phyloP scores from a whole-genome alignment of 2,888 invertebrate genomes.

The Machimus atricapillus region DNA sequence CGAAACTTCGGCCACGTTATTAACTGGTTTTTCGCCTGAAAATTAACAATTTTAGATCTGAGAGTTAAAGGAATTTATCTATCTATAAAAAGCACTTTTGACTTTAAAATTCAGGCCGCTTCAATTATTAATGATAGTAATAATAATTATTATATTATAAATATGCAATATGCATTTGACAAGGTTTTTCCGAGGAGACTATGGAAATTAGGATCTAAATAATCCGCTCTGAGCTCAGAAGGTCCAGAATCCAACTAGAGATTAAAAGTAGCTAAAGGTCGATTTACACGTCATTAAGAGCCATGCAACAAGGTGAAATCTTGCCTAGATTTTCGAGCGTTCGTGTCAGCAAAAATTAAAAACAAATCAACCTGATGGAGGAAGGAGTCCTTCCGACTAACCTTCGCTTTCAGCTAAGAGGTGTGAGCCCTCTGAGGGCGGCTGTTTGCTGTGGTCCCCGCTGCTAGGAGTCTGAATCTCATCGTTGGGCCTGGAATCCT shows the following conservation, averaged over 20 bases:
- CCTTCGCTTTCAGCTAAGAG: not conserved
- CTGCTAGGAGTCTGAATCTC: not conserved
- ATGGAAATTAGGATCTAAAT: too few relatives aligned
- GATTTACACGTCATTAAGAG: not conserved
- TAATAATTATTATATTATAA: too few relatives aligned
- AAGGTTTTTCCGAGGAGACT: too few relatives aligned
- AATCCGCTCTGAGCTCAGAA: too few relatives aligned
- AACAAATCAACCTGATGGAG: not conserved
- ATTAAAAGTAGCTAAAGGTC: not conserved
- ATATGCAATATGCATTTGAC: too few relatives aligned
- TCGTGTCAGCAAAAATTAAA: not conserved
- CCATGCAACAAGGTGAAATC: not conserved
- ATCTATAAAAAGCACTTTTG: too few relatives aligned
- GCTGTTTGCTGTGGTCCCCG: not conserved
- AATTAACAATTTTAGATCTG: not conserved
- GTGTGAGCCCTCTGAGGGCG: not conserved
- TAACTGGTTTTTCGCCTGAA: constrained; percentile 49
- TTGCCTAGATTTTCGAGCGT: too few relatives aligned
- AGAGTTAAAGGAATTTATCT: not conserved
- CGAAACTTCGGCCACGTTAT: constrained; percentile 56
- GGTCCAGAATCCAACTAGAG: not conserved
- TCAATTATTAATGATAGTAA: too few relatives aligned
- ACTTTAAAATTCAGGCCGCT: too few relatives aligned
- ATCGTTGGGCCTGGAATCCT: not conserved
- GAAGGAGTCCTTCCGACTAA: not conserved